Conservation (phyloP, 53 echinoderm and acorn worm genomes). For the Holothuria leucospilota region DNA sequence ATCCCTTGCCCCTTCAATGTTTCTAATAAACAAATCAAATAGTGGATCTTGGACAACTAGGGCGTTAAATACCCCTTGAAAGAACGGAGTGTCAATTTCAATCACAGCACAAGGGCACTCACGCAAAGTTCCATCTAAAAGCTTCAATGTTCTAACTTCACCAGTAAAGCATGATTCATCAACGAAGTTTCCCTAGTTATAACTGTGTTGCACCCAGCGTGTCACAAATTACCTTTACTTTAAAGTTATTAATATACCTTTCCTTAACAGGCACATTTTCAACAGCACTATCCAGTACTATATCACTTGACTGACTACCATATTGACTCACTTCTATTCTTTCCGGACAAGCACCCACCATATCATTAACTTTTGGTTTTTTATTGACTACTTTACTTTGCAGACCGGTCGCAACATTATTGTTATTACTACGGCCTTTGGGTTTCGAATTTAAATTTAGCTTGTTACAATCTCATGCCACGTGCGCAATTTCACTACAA, state of each 20-base stretch:
- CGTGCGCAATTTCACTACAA: slow-evolving; percentile 15
- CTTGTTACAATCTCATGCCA: slow-evolving; percentile 12
- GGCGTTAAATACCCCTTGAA: slow-evolving; percentile 24
- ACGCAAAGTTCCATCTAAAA: slow-evolving; percentile 5
- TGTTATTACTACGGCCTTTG: too few species aligned
- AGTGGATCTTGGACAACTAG: too few species aligned
- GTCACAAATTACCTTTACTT: slow-evolving; percentile 36
- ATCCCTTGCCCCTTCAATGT: too few species aligned
- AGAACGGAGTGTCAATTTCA: too few species aligned
- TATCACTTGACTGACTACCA: too few species aligned
- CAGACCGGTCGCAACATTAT: too few species aligned
- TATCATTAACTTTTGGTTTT: too few species aligned
- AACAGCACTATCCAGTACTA: too few species aligned
- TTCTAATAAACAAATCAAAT: slow-evolving; percentile 40
- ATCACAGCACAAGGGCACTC: too few species aligned
- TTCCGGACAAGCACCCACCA: not conserved
- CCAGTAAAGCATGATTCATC: not conserved
- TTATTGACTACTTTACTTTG: too few species aligned
- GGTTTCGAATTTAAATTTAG: not conserved
- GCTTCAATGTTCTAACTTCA: too few species aligned
- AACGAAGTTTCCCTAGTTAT: not conserved
- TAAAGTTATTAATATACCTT: not conserved
- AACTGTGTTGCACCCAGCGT: slow-evolving; percentile 32
- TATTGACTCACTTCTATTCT: not conserved
- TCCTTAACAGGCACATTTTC: too few species aligned